Percentiles rank a stretch among this genome's conserved stretches.
Evolutionary conservation across 2,888 invertebrate genomes (phyloP).

Genomic region (Trachelus stipa): DNA sequence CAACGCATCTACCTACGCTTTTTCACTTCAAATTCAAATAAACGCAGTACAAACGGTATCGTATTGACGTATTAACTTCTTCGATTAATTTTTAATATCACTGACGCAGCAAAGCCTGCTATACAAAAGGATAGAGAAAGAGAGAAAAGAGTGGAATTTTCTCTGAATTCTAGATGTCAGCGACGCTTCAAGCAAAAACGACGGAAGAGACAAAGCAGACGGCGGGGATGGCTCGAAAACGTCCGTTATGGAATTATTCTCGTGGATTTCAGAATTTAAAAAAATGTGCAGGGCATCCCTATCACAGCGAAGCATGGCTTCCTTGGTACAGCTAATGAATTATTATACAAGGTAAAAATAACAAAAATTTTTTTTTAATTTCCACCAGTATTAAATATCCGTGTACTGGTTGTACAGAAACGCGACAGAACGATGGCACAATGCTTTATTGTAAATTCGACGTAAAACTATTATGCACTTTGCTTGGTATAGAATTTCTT

Average conservation of each 20-base stretch:
- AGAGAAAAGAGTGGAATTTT: not conserved
- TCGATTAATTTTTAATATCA: not conserved
- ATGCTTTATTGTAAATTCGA: not conserved
- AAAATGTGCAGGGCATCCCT: constrained; percentile 50
- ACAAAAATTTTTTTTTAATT: not conserved
- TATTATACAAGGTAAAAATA: constrained; percentile 56
- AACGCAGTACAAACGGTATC: not conserved
- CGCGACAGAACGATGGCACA: not conserved
- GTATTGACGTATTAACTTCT: not conserved
- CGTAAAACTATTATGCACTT: not conserved
- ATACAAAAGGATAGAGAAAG: not conserved
- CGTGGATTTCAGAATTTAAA: constrained; percentile 58
- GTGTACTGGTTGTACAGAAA: not conserved
- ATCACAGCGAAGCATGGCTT: constrained; percentile 47
- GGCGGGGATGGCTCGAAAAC: constrained; percentile 22
- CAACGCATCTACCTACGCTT: not conserved
- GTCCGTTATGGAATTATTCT: constrained; percentile 40
- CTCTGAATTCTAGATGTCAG: not conserved
- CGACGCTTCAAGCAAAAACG: constrained; percentile 12
- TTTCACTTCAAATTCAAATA: not conserved
- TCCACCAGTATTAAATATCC: constrained; percentile 1
- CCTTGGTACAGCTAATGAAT: constrained; percentile 56
- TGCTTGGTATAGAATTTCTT: not conserved
- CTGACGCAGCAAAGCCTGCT: not conserved
- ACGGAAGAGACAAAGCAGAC: constrained; percentile 12